Conservation (phyloP, 2,888 invertebrate genomes). For the Drosophila rellima region DNA sequence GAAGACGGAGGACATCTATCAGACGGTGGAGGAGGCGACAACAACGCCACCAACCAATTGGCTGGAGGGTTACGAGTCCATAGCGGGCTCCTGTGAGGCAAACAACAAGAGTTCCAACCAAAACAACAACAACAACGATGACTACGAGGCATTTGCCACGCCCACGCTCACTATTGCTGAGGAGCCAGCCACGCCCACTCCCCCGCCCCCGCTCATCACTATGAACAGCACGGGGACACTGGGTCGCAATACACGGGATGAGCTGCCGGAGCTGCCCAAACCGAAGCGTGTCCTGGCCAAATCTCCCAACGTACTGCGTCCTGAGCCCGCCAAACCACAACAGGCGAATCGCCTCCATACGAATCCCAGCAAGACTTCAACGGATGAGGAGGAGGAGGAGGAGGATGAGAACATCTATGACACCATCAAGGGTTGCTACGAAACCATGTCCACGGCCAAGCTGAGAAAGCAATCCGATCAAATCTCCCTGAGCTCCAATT, state of each 20-base stretch:
- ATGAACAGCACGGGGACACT: slow-evolving; percentile 63
- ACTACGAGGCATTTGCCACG: slow-evolving; percentile 83
- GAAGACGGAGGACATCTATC: slow-evolving; percentile 82
- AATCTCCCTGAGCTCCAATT: slow-evolving; percentile 84
- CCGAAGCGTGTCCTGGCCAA: slow-evolving; percentile 83
- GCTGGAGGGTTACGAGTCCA: slow-evolving; percentile 83
- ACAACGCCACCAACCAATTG: slow-evolving; percentile 54
- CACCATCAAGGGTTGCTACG: slow-evolving; percentile 87
- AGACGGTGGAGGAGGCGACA: slow-evolving; percentile 80
- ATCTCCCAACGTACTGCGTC: slow-evolving; percentile 63
- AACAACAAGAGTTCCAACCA: not conserved
- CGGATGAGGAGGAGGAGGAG: slow-evolving; percentile 43
- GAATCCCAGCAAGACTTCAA: slow-evolving; percentile 3
- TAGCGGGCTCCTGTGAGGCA: slow-evolving; percentile 72
- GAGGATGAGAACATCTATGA: slow-evolving; percentile 88
- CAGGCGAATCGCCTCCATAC: slow-evolving; percentile 14
- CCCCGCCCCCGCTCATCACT: slow-evolving; percentile 17
- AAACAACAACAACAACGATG: slow-evolving; percentile 64
- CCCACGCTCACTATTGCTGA: slow-evolving; percentile 43
- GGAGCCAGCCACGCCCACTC: slow-evolving; percentile 23
- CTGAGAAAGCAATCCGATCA: slow-evolving; percentile 51
- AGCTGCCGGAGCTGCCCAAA: slow-evolving; percentile 80
- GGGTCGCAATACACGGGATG: slow-evolving; percentile 82
- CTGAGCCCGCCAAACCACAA: slow-evolving; percentile 64
- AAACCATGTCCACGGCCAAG: slow-evolving; percentile 68